Evolutionary conservation across 2,113 vertebrate genomes (phyloP).

Genomic region (Hassar affinis): DNA sequence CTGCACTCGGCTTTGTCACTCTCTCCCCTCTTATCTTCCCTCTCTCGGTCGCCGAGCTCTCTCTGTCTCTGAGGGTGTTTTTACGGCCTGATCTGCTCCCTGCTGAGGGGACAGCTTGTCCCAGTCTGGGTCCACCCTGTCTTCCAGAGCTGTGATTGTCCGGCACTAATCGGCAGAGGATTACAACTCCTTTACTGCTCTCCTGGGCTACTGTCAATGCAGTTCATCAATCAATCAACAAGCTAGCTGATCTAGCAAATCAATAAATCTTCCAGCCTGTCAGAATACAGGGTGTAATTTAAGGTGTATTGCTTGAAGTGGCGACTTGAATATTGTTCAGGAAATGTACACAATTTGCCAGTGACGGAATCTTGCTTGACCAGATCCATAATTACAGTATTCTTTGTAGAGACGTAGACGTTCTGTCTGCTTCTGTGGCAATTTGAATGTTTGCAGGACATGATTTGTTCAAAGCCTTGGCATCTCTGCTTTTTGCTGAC

Average conservation of each 20-base stretch:
- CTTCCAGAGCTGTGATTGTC: conserved; percentile 56
- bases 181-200: conserved; percentile 58
- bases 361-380: conserved; percentile 39
- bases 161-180: conserved; percentile 57
- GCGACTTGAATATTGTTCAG: conserved; percentile 29
- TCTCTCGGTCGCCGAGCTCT: conserved; percentile 31
- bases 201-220: conserved; percentile 28
- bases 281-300: conserved; percentile 15
- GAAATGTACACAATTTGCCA: background rate
- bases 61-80: conserved; percentile 33
- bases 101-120: conserved; percentile 57
- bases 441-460: background rate
- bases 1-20: conserved; percentile 34
- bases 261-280: conserved; percentile 21
- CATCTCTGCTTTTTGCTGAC: background rate
- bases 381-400: conserved; percentile 49
- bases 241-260: conserved; percentile 12
- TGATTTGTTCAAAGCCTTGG: background rate
- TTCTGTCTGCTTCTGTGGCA: conserved; percentile 24
- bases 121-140: conserved; percentile 58
- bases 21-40: conserved; percentile 45
- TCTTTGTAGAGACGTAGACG: conserved; percentile 13
- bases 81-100: conserved; percentile 37
- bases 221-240: conserved; percentile 40
- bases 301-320: background rate